phyloP scores from a whole-genome alignment of 2,888 invertebrate species.

The Dasypogon diadema region DNA sequence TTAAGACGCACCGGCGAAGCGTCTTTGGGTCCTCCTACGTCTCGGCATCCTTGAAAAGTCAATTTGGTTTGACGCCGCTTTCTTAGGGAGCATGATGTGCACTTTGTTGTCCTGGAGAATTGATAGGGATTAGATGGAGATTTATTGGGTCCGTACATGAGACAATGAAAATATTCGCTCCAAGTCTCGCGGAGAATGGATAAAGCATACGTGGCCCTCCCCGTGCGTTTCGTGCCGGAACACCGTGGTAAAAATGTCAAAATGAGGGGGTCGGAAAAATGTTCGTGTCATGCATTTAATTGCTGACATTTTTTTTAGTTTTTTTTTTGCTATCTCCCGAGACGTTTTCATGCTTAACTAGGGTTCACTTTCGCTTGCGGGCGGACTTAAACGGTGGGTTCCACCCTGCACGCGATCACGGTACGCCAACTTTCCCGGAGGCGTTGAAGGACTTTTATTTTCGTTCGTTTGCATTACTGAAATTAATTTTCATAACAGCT shows the following conservation, averaged over 20 bases:
- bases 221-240: background rate
- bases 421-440: background rate
- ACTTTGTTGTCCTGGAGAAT: constrained; percentile 24
- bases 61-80: constrained; percentile 39
- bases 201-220: too few species aligned
- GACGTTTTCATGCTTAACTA: constrained; percentile 42
- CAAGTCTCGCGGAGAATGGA: too few species aligned
- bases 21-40: constrained; percentile 1
- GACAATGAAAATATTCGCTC: too few species aligned
- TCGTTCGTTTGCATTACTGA: constrained; percentile 30
- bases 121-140: constrained; percentile 31
- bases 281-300: constrained; percentile 41
- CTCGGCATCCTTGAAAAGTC: constrained; percentile 29
- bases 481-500: constrained; percentile 42
- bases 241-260: background rate
- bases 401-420: constrained; percentile 16
- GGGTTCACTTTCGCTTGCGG: constrained; percentile 9
- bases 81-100: constrained; percentile 24
- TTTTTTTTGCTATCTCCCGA: constrained; percentile 5
- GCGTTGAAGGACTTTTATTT: constrained; percentile 38
- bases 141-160: constrained; percentile 37
- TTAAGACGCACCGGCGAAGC: constrained; percentile 11
- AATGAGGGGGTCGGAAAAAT: constrained; percentile 2
- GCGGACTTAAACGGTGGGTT: background rate
- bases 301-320: constrained; percentile 13